Percentiles rank a stretch among this genome's conserved stretches.
phyloP scores from a whole-genome alignment of 2,113 vertebrate genomes.

The Taurulus bubalis region DNA sequence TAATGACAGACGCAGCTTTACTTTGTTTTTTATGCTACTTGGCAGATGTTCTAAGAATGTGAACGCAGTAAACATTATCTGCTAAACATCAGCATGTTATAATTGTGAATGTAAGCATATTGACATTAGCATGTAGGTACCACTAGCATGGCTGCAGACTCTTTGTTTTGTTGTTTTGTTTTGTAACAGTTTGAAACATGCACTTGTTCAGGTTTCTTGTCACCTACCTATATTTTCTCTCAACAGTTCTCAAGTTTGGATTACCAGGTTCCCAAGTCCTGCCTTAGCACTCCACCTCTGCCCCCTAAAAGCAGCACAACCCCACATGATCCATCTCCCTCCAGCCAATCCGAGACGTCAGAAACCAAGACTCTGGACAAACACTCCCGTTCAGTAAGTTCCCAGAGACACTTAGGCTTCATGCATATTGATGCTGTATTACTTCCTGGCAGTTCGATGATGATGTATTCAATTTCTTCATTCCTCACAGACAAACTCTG shows the following conservation, averaged over 20 bases:
- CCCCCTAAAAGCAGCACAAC: slow-evolving; percentile 65
- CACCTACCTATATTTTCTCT: neutral
- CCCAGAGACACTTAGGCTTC: neutral
- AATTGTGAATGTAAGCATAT: neutral
- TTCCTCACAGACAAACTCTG: neutral
- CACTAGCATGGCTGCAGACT: neutral
- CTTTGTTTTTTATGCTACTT: neutral
- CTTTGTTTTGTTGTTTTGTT: neutral
- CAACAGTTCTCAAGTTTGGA: slow-evolving; percentile 71
- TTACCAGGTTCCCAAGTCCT: slow-evolving; percentile 55
- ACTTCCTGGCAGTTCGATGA: neutral
- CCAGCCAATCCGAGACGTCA: neutral
- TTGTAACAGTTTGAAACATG: neutral
- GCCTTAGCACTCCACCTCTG: slow-evolving; percentile 60
- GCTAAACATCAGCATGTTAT: neutral
- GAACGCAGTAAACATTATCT: neutral
- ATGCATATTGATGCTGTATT: neutral
- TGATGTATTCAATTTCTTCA: slow-evolving; percentile 3
- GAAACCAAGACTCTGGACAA: slow-evolving; percentile 22
- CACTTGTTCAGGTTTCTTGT: neutral
- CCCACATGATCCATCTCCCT: slow-evolving; percentile 29
- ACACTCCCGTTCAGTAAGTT: slow-evolving; percentile 44
- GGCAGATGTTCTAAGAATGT: neutral
- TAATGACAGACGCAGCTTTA: too few relatives aligned
- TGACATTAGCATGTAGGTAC: neutral